Base-by-base conservation (phyloP, 2,113 vertebrate species). In the Aplodontia rufa region DNA sequence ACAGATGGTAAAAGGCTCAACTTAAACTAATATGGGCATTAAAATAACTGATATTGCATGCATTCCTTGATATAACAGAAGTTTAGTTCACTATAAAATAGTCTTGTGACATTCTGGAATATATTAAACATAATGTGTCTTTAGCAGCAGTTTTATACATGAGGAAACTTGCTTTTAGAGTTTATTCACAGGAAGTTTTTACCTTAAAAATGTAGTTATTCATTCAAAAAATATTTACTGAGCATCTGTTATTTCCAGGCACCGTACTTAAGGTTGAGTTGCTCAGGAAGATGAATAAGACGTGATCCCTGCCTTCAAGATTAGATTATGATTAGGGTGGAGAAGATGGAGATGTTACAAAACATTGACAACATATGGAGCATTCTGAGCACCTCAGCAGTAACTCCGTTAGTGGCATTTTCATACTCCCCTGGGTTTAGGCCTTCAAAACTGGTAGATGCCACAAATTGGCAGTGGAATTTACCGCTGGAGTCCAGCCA, bases 1-100 rank as follows among this genome's bases (percentile, higher is more conserved):
- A 95, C 91, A 97, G 96, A 97, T 53, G 47, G 62, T 35, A 32
- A 97, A 97, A 97, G 81, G 10, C 47, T 97, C 95, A 87, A 47
- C 93, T 97, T 97, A 97, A 97, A 94, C 74, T 97, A 97, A 94
- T 96, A 95, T 85, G 64, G 45, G 8, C 83, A 98, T 98, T 98
- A 95, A 97, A 98, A 97, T 97, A 84, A 97, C 85, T 68, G 86
- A 55, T 95, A 96, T 79, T 96, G 82, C 58, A 84, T 64, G 64
- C 81, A 96, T 95, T 97, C 62, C 96, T 91, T 93, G 81, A 74
- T 94, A 71, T 83, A 97, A 94, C 42, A 96, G 51, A 94, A 97
- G 37, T 94, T 97, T 93, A 87, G 35, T 95, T 98, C 85, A 95
- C 35, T 95, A 96, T 86, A 96, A 96, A 96, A 97, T n/a, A 87